Conservation (phyloP, 1,140 invertebrate species). For the Pseudomyrmex dendroicus region DNA sequence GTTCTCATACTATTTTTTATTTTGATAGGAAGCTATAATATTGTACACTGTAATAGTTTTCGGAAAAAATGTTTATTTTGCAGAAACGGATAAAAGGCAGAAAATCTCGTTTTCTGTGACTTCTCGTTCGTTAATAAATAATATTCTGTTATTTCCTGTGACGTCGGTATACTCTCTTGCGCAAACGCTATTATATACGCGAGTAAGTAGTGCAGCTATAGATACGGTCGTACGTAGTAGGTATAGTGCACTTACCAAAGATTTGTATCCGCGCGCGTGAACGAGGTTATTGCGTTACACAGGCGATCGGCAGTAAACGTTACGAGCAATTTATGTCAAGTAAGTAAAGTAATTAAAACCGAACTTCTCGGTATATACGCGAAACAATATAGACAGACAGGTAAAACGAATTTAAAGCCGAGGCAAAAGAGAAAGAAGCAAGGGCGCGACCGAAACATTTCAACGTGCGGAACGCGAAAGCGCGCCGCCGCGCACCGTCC, state of each 20-base stretch:
- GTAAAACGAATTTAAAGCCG: slow-evolving; percentile 40
- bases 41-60: background rate
- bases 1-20: too few relatives aligned
- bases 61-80: background rate
- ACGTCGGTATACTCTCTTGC: background rate
- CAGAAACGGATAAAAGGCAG: background rate
- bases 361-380: slow-evolving; percentile 25
- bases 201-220: slow-evolving; percentile 30
- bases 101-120: too few relatives aligned
- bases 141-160: background rate
- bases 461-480: slow-evolving; percentile 11
- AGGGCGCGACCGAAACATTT: background rate
- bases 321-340: slow-evolving; percentile 51
- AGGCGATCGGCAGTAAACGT: slow-evolving; percentile 30
- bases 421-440: background rate
- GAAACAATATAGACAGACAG: slow-evolving; percentile 56
- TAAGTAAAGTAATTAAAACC: slow-evolving; percentile 60
- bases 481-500: background rate
- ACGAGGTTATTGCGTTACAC: slow-evolving; percentile 32
- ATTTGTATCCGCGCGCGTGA: slow-evolving; percentile 39
- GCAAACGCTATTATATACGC: slow-evolving; percentile 18
- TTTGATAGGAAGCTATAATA: too few relatives aligned
- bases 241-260: slow-evolving; percentile 21
- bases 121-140: too few relatives aligned
- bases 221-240: slow-evolving; percentile 1